phyloP scores from a whole-genome alignment of 2,888 invertebrate species.

The Cantharis lateralis region DNA sequence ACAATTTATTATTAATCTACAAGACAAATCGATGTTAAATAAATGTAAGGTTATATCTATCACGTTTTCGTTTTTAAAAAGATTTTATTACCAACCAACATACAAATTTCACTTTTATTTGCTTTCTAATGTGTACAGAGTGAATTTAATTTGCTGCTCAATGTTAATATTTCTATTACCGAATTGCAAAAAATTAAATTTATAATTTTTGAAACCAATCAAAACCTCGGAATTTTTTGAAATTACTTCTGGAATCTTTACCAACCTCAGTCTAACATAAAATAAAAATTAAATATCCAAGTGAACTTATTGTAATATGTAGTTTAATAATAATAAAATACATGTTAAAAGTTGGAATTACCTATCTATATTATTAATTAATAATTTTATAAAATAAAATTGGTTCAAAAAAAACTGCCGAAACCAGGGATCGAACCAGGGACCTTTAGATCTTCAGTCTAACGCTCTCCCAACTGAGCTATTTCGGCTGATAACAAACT shows the following conservation, averaged over 20 bases:
- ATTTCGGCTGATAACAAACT: slow-evolving; percentile 61
- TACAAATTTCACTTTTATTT: background rate
- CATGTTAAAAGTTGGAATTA: no score
- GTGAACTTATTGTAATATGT: no score
- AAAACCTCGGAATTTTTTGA: background rate
- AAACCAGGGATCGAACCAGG: slow-evolving; percentile 77
- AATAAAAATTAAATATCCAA: background rate
- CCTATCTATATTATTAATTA: no score
- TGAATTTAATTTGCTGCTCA: background rate
- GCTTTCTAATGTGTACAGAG: background rate
- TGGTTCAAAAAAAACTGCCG: slow-evolving; percentile 56
- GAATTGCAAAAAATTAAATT: no score
- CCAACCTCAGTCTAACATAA: no score
- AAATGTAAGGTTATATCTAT: background rate
- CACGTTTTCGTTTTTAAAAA: background rate
- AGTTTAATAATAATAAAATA: no score
- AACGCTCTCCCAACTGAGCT: slow-evolving; percentile 83
- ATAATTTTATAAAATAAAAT: no score
- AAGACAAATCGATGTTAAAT: background rate
- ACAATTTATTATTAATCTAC: background rate
- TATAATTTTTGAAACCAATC: background rate
- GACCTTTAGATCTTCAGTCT: slow-evolving; percentile 78
- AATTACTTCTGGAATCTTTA: no score
- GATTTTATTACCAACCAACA: background rate
- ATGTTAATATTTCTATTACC: background rate